Base-by-base conservation (phyloP, 64 coral and sea anemone species). In the Acropora yongei region DNA sequence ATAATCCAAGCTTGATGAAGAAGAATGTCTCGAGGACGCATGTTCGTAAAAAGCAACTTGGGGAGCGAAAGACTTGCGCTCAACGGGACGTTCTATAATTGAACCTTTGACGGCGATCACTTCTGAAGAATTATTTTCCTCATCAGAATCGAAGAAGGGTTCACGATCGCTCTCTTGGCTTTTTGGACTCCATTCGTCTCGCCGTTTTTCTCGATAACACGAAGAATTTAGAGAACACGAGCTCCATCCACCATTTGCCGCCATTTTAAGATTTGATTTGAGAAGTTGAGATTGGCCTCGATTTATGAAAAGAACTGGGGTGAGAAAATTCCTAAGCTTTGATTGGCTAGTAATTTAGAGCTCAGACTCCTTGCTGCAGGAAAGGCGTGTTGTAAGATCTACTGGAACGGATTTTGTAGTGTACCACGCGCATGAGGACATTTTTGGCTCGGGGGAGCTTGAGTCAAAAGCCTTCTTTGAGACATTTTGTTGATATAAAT, bases 131-230 rank as follows among this genome's bases (percentile, higher is more conserved):
- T 20, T 16, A 76, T 80, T 91, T 3, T 91, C 95, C 76, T 97
- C 95, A 48, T 97, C 95, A 8, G 84, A 97, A 49, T 87, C 43
- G 44, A 51, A 77, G 19, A 49, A 80, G 13, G 80, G 80, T 44
- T 85, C 82, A 4, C 53, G 81, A 43, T 96, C 82, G 46, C 87
- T 77, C 49, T 96, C 90, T 51, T 49, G 87, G 68, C 89, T 95
- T 88, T 49, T 82, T 20, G 94, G 93, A 66, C 84, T 92, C 77
- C 77, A 88, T 4, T 41, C 20, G 14, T 74, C 90, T 44, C 13
- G 71, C 9, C 13, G 41, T 61, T 53, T 93, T 90, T 87, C 81
- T 66, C 91, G 79, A 86, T 93, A 93, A 88, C 68, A 91, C 3
- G 93, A 78, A 53, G 53, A 71, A 71, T 86, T 44, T 58, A 19